A percentile compares a stretch with the other conserved stretches of the same genome.
Conservation (phyloP, 2,113 vertebrate genomes). For the Thunnus thynnus region DNA sequence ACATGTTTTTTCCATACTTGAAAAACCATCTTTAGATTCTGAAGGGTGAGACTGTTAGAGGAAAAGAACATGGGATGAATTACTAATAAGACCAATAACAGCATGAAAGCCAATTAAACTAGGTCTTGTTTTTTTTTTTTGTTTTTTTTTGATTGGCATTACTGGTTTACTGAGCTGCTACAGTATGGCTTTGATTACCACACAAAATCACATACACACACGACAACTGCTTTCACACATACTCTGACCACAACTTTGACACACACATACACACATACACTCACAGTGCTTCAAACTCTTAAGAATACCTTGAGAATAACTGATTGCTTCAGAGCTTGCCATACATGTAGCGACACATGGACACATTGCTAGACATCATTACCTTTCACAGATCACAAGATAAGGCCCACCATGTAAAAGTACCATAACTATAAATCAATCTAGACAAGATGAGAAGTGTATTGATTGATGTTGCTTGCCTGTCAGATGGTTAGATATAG, state of each 20-base stretch:
- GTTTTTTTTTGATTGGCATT: not conserved
- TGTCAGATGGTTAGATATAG: constrained; percentile 58
- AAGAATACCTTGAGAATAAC: constrained; percentile 38
- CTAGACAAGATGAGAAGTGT: constrained; percentile 40
- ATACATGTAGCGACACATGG: constrained; percentile 34
- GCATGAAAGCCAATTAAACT: not conserved
- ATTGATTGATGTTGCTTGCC: constrained; percentile 61
- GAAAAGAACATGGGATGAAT: constrained; percentile 16
- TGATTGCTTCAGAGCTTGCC: constrained; percentile 31
- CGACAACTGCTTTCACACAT: not conserved
- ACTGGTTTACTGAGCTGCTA: not conserved
- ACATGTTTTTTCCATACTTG: not conserved
- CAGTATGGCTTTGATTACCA: not conserved
- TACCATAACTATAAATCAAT: constrained; percentile 69
- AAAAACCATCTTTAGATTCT: not conserved
- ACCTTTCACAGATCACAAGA: constrained; percentile 67
- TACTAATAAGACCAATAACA: constrained; percentile 1
- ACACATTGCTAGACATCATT: constrained; percentile 55
- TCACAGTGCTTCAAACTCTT: not conserved
- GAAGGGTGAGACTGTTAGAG: not conserved
- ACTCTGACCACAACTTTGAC: not conserved
- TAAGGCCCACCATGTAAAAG: constrained; percentile 54
- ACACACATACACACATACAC: not conserved
- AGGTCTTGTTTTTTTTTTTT: too few relatives aligned
- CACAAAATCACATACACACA: not conserved